A percentile compares a stretch with the other conserved stretches of the same genome.
phyloP scores from a whole-genome alignment of 2,113 vertebrate species.

The Phodopus roborovskii region DNA sequence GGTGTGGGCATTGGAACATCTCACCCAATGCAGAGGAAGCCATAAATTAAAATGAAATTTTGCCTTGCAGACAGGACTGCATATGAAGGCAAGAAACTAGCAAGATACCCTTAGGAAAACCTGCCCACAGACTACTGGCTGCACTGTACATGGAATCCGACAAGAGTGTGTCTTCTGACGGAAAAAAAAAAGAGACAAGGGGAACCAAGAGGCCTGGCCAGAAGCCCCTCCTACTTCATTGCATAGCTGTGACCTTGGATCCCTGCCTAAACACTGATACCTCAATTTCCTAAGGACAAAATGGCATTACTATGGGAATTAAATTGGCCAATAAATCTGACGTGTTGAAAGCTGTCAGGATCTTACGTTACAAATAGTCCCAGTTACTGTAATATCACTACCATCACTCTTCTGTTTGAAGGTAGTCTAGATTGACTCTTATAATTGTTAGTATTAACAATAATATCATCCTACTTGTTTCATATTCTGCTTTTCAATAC shows the following conservation, averaged over 20 bases:
- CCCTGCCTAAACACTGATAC: neutral
- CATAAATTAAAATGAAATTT: neutral
- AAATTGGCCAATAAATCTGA: conserved; percentile 15
- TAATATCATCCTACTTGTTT: neutral
- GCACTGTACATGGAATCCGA: neutral
- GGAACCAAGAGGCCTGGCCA: neutral
- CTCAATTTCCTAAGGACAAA: conserved; percentile 24
- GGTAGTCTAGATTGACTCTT: neutral
- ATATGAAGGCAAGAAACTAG: neutral
- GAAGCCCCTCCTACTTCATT: neutral
- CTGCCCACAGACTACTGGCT: neutral
- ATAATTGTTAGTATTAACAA: neutral
- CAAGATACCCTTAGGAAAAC: neutral
- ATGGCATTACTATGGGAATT: neutral
- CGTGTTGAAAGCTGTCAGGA: neutral
- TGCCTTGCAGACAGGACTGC: neutral
- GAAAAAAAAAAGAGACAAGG: neutral
- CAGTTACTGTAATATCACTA: neutral
- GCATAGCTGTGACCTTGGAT: neutral
- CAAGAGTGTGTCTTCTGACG: neutral
- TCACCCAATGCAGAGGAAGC: neutral
- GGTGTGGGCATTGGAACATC: neutral
- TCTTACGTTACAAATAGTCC: neutral
- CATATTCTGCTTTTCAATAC: neutral
- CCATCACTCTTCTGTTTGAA: neutral